Percentiles rank a stretch among this genome's conserved stretches.
phyloP scores from a whole-genome alignment of 2,797 vertebrate genomes.

The Adrianichthys oophorus region DNA sequence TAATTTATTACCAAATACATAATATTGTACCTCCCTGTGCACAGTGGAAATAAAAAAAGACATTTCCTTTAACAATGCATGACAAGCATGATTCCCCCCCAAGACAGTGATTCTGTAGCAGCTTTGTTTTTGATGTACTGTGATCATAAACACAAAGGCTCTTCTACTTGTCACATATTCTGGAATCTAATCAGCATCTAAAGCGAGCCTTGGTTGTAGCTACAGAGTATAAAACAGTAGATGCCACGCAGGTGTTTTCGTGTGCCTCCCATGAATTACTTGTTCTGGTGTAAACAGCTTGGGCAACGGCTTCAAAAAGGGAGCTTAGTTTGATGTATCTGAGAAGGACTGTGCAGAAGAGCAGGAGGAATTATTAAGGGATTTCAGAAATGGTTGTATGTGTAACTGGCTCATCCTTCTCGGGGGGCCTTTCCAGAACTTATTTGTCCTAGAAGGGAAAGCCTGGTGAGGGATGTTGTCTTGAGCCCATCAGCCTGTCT shows the following conservation, averaged over 20 bases:
- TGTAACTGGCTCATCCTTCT: conserved; percentile 56
- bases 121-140: not conserved
- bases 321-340: conserved; percentile 20
- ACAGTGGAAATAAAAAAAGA: not conserved
- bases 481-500: conserved; percentile 42
- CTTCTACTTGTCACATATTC: conserved; percentile 3
- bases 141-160: not conserved
- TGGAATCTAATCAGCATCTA: not conserved
- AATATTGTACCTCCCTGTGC: not conserved
- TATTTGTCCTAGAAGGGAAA: conserved; percentile 64
- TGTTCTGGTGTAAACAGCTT: not conserved
- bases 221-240: not conserved
- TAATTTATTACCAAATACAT: not conserved
- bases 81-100: not conserved
- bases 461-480: conserved; percentile 60
- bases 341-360: conserved; percentile 15
- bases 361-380: conserved; percentile 15
- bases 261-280: conserved; percentile 7
- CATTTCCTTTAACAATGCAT: not conserved
- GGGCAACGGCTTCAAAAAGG: conserved; percentile 1
- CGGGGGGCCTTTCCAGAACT: conserved; percentile 35
- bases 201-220: not conserved
- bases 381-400: conserved; percentile 8
- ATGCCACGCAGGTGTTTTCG: not conserved
- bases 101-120: conserved; percentile 1